phyloP scores from a whole-genome alignment of 1,140 invertebrate genomes.

The Rhopalosiphum padi region DNA sequence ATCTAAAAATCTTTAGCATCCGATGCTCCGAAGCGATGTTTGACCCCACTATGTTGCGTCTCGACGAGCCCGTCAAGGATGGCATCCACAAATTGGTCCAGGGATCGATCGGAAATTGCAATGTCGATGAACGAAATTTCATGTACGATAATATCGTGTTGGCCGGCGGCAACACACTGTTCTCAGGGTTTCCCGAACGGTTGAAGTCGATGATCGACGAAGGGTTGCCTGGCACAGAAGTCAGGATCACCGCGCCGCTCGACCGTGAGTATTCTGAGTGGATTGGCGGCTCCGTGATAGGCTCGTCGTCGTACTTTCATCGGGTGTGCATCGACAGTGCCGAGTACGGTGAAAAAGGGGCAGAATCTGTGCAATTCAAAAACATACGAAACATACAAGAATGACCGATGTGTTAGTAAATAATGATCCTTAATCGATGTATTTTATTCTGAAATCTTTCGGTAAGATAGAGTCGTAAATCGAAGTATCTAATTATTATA shows the following conservation, averaged over 20 bases:
- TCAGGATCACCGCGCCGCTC: slow-evolving; percentile 83
- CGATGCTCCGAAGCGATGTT: slow-evolving; percentile 90
- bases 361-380: background rate
- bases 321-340: slow-evolving; percentile 72
- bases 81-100: slow-evolving; percentile 85
- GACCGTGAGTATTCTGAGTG: slow-evolving; percentile 4
- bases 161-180: slow-evolving; percentile 2
- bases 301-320: background rate
- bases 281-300: slow-evolving; percentile 18
- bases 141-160: slow-evolving; percentile 83
- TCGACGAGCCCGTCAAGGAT: slow-evolving; percentile 69
- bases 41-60: slow-evolving; percentile 86
- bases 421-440: too few species aligned
- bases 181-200: slow-evolving; percentile 73
- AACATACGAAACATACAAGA: background rate
- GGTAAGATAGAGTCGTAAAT: too few species aligned
- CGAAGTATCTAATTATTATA: too few species aligned
- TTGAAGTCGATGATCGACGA: slow-evolving; percentile 91
- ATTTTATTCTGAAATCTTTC: too few species aligned
- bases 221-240: slow-evolving; percentile 71
- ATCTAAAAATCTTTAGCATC: slow-evolving; percentile 70
- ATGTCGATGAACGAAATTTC: slow-evolving; percentile 91
- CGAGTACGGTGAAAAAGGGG: slow-evolving; percentile 85
- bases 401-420: background rate
- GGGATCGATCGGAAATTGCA: slow-evolving; percentile 92